Conservation (phyloP, 2,888 invertebrate genomes). For the Pammene aurita region DNA sequence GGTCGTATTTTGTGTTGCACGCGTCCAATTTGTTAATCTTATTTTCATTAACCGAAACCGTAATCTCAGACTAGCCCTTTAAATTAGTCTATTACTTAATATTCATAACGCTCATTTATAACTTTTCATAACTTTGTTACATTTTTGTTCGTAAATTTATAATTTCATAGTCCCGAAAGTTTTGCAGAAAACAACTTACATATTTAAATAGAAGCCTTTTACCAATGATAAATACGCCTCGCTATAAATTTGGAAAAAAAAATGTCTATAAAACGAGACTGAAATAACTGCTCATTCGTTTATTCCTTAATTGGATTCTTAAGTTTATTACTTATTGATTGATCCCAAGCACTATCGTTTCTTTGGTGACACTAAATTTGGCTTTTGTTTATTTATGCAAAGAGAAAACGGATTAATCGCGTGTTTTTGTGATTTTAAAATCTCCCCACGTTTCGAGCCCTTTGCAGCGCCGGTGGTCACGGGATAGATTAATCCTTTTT, state of each 20-base stretch:
- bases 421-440: no score
- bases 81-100: not conserved
- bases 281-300: conserved; percentile 71
- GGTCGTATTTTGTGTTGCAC: conserved; percentile 50
- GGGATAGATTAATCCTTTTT: no score
- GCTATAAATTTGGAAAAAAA: conserved; percentile 68
- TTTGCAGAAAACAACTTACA: not conserved
- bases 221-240: conserved; percentile 45
- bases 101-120: conserved; percentile 3
- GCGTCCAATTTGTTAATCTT: conserved; percentile 47
- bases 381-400: conserved; percentile 43
- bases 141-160: not conserved
- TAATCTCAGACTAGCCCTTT: no score
- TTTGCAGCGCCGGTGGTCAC: no score
- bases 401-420: no score
- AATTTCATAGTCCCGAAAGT: conserved; percentile 2
- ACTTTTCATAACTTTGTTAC: conserved; percentile 3
- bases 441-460: no score
- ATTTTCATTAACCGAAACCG: conserved; percentile 5
- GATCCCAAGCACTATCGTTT: conserved; percentile 70
- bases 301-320: conserved; percentile 80
- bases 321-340: conserved; percentile 77
- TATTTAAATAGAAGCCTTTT: not conserved
- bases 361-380: conserved; percentile 70
- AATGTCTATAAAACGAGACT: conserved; percentile 60